Evolutionary conservation across 2,113 vertebrate genomes (phyloP), one percentile per base, ranked within the genome.

Genomic region (Polypterus bichir): DNA sequence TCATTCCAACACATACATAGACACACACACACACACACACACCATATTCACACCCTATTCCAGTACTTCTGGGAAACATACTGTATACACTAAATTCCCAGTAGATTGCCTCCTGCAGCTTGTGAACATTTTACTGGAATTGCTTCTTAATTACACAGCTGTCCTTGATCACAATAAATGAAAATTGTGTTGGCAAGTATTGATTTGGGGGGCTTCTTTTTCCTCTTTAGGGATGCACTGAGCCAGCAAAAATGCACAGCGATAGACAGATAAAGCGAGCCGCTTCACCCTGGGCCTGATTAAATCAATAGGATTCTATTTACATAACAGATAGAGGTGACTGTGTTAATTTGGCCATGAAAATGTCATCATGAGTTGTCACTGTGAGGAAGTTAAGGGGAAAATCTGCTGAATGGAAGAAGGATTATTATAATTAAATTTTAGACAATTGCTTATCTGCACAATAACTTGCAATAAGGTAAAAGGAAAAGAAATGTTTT

Each of bases 131-230:
- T 87, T 82, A 80, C 83, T 71, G 67, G 74, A 82, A 82, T 83
- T 77, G 76, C 74, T 85, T 83, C 81, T 83, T 85, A 83, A 89
- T 91, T 88, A 86, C 71, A 64, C 47, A 60, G 60, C 63, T 80
- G 79, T 84, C 81, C 82, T 85, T 86, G 83, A 86, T 84, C 83
- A 75, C 83, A 80, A 79, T 72, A 73, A 77, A 78, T 73, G 77
- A 81, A 81, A 82, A 88, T 83, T 82, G 79, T 71, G 76, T 87
- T 81, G 81, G 84, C 79, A 80, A 77, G 59, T 85, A 91, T 90
- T 3, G 86, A 93, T 93, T 87, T 77, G 59, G 72, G 70, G 68
- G 78, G 80, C 77, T 86, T 84, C 68, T 74, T 5, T 75, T 78
- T 84, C 73, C 77, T 85, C 84, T 84, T 85, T 80, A 54, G 66